These are phyloP conservation scores for Hypena proboscidalis DNA, from an alignment of 2,888 invertebrate genomes.

Conservation along the genomic window DNA sequence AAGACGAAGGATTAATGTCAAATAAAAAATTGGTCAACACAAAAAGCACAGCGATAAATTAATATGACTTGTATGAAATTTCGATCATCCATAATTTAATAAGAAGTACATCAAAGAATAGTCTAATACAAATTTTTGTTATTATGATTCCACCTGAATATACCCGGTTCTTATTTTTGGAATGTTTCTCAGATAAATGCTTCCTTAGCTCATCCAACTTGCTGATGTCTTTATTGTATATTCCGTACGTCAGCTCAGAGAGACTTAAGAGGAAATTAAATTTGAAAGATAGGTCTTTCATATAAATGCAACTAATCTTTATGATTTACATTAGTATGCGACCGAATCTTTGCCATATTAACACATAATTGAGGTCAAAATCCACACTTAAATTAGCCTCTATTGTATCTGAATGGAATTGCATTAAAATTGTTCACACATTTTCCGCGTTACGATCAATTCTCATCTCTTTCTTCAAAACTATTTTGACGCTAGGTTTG, in stretches of 20 bases:
- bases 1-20: too few relatives aligned
- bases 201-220: slow-evolving; percentile 52
- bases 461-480: slow-evolving; percentile 60
- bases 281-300: slow-evolving; percentile 50
- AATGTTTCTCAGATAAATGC: slow-evolving; percentile 56
- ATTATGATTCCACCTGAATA: slow-evolving; percentile 64
- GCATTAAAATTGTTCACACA: slow-evolving; percentile 68
- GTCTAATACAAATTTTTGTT: too few relatives aligned
- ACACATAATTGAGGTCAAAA: slow-evolving; percentile 56
- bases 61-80: too few relatives aligned
- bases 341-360: slow-evolving; percentile 52
- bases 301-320: slow-evolving; percentile 53
- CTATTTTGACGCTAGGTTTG: slow-evolving; percentile 23
- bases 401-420: slow-evolving; percentile 63
- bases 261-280: slow-evolving; percentile 65
- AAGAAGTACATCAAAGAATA: too few relatives aligned
- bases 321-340: slow-evolving; percentile 54
- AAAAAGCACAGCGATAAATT: too few relatives aligned
- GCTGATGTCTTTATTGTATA: slow-evolving; percentile 47
- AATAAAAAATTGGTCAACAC: too few relatives aligned
- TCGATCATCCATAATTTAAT: too few relatives aligned
- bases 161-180: slow-evolving; percentile 42
- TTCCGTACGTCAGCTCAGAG: slow-evolving; percentile 54
- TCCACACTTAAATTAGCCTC: slow-evolving; percentile 68
- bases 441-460: slow-evolving; percentile 58